Evolutionary conservation across 2,113 vertebrate species (phyloP), one percentile per base, ranked within the genome.

Genomic region (Malurus cyaneus): DNA sequence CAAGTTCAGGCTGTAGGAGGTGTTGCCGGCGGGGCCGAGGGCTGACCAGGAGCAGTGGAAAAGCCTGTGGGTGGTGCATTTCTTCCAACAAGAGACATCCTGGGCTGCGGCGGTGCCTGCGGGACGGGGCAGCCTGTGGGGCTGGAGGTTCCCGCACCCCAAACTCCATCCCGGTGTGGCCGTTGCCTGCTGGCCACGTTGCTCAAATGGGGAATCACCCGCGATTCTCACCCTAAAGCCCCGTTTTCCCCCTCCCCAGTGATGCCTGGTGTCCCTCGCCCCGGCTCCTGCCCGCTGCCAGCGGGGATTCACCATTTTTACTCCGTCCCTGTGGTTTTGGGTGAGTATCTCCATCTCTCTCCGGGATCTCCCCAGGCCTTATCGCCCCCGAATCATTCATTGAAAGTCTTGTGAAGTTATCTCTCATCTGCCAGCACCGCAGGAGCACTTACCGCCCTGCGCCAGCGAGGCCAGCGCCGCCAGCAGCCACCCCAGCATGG

Each of bases 41-140:
- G 97, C 88, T 1, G 52, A 56, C 98, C 98, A 97, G 71, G 80
- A 84, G 93, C 97, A 97, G n/a, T 9, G 16, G 80, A 94, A 81
- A 6, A 3, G 1, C 2, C 1, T 5, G 19, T 7, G 7, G 41
- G 9, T 34, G 21, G 11, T 7, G 9, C 89, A 89, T 2, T 39
- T 32, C n/a, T 78, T 95, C 89, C 96, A 98, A 91, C 98, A 98
- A 39, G 64, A 89, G 42, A 98, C 50, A 16, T 80, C 10, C 1
- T 92, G 87, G 9, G 89, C 86, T 0, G 18, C 2, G 9, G 18
- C 1, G 0, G 50, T 21, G 66, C 52, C 97, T 97, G 74, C 1
- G 17, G 57, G 82, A 44, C 14, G 34, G 20, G 62, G 65, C 46
- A 8, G 44, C 0, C 39, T 39, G 39, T 39, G 39, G 39, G 3